Base-by-base conservation (phyloP, 2,797 vertebrate species). In the Pitangus sulphuratus region DNA sequence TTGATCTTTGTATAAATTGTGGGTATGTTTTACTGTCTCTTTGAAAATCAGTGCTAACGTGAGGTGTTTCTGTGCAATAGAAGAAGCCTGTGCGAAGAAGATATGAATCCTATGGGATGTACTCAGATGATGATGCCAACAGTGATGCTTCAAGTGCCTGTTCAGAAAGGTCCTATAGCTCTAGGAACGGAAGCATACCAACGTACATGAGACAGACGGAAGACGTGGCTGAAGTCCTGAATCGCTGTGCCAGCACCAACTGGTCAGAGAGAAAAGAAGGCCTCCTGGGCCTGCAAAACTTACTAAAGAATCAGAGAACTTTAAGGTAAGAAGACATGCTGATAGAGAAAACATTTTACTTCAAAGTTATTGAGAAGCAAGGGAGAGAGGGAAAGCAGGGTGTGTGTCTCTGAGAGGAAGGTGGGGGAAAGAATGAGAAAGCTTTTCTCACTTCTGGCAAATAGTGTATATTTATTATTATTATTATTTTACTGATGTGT, bases 181-280 rank as follows among this genome's bases (percentile, higher is more conserved):
- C 99, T 33, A 98, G 99, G 65, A 99, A 99, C 0, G 99, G 99
- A 48, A 99, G 99, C 53, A 99, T 99, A 84, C 99, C 99, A 1
- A 99, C 99, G 0, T 99, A 99, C 79, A 99, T 99, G 99, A 98
- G 99, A 26, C 99, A 99, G 97, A 99, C 99, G 0, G 99, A 99
- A 94, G 99, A 99, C 2, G 99, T 99, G 77, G 99, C 99, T 4
- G 99, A 99, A 97, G 99, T 99, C 93, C 98, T 99, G 58, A 99
- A 99, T 91, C 98, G 99, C 70, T 99, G 99, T 86, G 99, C 99
- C 74, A 99, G 99, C 81, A 98, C 99, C 96, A 99, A 99, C 97
- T 99, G 99, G 99, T 99, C 99, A 28, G 99, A 99, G 96, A 98
- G 99, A 95, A 99, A 99, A 80, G 99, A 99, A 95, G 99, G 99